Base-by-base conservation (phyloP, 1,140 invertebrate genomes). In the Drosophila murphyi region DNA sequence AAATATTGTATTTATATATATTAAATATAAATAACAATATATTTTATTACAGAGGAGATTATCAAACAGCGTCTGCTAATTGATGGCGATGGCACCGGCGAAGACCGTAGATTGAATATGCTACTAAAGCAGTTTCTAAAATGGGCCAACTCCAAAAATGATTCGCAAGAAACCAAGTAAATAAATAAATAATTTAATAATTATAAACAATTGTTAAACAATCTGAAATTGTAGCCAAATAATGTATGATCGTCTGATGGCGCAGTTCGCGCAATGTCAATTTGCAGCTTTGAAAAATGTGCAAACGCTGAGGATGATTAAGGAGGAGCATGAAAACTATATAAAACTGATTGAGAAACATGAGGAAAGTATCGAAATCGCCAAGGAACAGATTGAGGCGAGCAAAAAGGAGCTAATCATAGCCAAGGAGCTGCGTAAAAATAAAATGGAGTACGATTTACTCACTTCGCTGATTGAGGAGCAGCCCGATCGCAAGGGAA, bases 41-140 rank as follows among this genome's bases (percentile, higher is more conserved):
- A 39, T 28, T 48, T 3, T 54, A 10, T 32, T 20, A n/a, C 32
- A 92, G 98, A 99, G 93, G 98, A 99, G 92, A 96, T 99, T 51
- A 98, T 99, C 71, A 95, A 96, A 76, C 94, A 97, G 75, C 94
- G 97, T 72, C 93, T 99, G 12, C 93, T 99, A 6, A 98, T 99
- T 90, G 98, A 99, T 93, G 98, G 98, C 32, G 98, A 99, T 95
- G 98, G 98, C 31, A 98, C 97, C 31, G 98, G 98, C 48, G 98
- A 99, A 93, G 98, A 99, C 92, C 94, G 98, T 70, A 93, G 97
- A 74, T 94, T 99, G 12, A 98, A 97, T 87, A 95, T 96, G 54
- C 92, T 99, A 3, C 92, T 98, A 12, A 98, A 97, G 93, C 96
- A 96, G 8, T 97, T 98, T 72, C 95, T 97, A 20, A 98, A 98